Evolutionary conservation across 2,888 invertebrate genomes (phyloP).

Genomic region (Plemyria rubiginata): DNA sequence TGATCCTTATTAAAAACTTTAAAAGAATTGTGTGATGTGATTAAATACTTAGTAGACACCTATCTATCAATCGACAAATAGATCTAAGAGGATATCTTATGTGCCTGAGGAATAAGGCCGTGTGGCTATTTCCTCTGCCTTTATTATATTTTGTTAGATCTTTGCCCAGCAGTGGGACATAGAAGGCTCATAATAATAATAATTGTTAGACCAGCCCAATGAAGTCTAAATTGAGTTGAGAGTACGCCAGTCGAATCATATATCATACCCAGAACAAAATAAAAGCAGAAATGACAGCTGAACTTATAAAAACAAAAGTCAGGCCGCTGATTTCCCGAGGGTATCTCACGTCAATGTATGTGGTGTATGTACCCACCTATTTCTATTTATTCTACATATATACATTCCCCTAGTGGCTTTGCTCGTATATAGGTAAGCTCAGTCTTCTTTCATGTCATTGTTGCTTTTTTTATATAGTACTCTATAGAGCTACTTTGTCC

Average conservation of each 20-base stretch:
- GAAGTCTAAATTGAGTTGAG: neutral
- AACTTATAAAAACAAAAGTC: slow-evolving; percentile 20
- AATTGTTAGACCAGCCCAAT: neutral
- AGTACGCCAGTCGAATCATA: slow-evolving; percentile 7
- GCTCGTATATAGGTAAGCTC: neutral
- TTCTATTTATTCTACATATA: neutral
- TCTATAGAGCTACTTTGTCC: too few species aligned
- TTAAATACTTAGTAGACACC: too few species aligned
- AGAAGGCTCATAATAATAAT: too few species aligned
- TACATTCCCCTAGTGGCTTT: neutral
- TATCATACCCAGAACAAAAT: slow-evolving; percentile 16
- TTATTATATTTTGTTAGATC: too few species aligned
- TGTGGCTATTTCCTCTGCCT: too few species aligned
- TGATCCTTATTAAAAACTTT: too few species aligned
- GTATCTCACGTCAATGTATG: slow-evolving; percentile 20
- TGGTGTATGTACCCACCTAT: neutral
- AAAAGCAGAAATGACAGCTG: slow-evolving; percentile 24
- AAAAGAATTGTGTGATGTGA: too few species aligned
- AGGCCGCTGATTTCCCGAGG: slow-evolving; percentile 29
- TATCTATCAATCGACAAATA: too few species aligned
- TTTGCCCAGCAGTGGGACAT: too few species aligned
- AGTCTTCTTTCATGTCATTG: neutral
- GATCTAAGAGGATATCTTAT: too few species aligned
- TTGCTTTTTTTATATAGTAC: too few species aligned
- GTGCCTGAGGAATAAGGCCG: too few species aligned